Percentiles rank a stretch among this genome's conserved stretches.
These are phyloP conservation scores for Andrena camellia DNA, from an alignment of 2,888 invertebrate genomes.

Conservation along the genomic window DNA sequence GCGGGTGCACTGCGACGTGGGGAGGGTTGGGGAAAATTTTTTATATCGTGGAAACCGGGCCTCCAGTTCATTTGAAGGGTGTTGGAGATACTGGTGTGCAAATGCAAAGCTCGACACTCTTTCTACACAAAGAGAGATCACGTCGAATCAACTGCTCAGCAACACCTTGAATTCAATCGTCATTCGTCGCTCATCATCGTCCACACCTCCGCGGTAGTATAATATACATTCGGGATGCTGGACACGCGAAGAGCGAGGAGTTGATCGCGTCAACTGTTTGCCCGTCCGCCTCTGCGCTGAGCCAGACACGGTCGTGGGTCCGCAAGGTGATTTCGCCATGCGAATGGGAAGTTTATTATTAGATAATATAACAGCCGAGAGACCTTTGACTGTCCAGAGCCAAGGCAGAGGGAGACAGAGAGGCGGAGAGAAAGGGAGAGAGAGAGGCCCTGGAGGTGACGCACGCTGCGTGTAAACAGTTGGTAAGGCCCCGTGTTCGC, in stretches of 20 bases:
- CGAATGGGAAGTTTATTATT: conserved; percentile 36
- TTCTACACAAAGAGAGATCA: neutral
- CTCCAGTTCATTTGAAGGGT: neutral
- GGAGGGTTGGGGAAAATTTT: neutral
- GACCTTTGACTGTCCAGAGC: conserved; percentile 45
- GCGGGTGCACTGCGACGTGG: conserved; percentile 25
- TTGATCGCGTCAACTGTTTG: neutral
- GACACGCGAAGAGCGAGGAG: neutral
- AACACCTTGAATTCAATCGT: neutral
- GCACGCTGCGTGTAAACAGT: conserved; percentile 73
- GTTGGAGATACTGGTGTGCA: no score
- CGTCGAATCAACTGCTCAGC: neutral
- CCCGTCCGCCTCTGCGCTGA: neutral
- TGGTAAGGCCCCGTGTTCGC: conserved; percentile 65
- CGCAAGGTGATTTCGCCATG: conserved; percentile 33
- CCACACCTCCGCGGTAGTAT: no score
- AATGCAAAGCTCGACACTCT: no score
- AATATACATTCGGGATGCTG: no score
- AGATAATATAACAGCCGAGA: conserved; percentile 40
- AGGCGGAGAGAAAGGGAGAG: neutral
- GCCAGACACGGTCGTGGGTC: conserved; percentile 2
- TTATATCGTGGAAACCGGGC: neutral
- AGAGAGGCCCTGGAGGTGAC: conserved; percentile 43
- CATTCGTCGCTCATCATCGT: neutral
- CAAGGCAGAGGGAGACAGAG: neutral